A percentile compares a stretch with the other conserved stretches of the same genome.
phyloP scores from a whole-genome alignment of 2,888 invertebrate genomes.

The Cantharis rufa region DNA sequence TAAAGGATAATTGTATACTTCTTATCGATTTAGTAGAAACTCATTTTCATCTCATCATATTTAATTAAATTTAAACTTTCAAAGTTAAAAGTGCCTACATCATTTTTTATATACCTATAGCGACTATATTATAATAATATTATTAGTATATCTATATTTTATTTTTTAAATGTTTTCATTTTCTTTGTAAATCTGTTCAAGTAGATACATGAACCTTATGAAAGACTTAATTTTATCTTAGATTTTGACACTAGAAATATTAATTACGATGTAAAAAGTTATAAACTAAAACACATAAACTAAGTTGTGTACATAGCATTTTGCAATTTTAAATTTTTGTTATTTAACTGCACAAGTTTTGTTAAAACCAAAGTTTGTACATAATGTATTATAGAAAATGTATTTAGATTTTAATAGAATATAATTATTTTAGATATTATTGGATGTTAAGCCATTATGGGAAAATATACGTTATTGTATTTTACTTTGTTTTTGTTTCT shows the following conservation, averaged over 20 bases:
- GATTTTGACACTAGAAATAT: background rate
- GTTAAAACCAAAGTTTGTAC: slow-evolving; percentile 53
- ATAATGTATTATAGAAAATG: slow-evolving; percentile 48
- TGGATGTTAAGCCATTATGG: slow-evolving; percentile 18
- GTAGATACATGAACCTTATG: background rate
- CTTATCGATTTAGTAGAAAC: background rate
- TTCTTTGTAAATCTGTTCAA: background rate
- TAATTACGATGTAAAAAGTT: background rate
- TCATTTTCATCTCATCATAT: background rate
- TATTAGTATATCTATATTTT: background rate
- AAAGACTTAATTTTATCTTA: background rate
- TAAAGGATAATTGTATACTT: background rate
- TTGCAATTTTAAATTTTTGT: slow-evolving; percentile 20
- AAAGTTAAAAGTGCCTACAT: background rate
- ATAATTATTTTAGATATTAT: slow-evolving; percentile 37
- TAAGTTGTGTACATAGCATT: background rate
- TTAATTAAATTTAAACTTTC: background rate
- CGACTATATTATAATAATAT: background rate
- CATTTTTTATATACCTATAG: background rate
- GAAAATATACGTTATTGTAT: slow-evolving; percentile 10
- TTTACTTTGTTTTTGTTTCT: slow-evolving; percentile 15
- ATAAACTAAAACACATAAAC: background rate
- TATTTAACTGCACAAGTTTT: slow-evolving; percentile 31
- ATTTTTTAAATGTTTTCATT: background rate
- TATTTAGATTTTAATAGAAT: slow-evolving; percentile 4